These are phyloP conservation scores for Drosophila recens DNA, from an alignment of 2,888 invertebrate genomes.

Conservation along the genomic window DNA sequence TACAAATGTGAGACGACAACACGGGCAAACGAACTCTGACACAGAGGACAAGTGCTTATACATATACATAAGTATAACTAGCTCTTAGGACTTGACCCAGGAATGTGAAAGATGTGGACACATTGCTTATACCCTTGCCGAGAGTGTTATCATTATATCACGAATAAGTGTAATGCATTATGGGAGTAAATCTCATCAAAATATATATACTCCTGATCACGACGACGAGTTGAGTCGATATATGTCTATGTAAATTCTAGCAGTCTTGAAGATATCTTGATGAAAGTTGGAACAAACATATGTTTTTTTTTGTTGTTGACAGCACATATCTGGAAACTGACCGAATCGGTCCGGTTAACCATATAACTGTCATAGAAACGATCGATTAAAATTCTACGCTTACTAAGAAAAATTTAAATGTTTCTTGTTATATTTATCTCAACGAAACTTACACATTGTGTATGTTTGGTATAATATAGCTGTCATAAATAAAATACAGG, in stretches of 20 bases:
- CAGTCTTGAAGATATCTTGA: no score
- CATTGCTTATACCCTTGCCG: neutral
- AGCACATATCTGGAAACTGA: no score
- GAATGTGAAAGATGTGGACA: constrained; percentile 4
- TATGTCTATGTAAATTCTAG: neutral
- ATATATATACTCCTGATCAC: neutral
- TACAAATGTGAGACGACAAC: constrained; percentile 36
- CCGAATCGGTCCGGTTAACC: no score
- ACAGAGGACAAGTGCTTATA: neutral
- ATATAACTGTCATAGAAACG: no score
- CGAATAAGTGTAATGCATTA: neutral
- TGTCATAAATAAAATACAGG: neutral
- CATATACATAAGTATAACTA: neutral
- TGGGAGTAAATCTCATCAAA: no score
- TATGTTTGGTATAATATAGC: no score
- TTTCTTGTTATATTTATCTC: no score
- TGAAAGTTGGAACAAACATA: no score
- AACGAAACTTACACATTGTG: no score
- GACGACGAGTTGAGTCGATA: neutral
- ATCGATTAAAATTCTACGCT: no score
- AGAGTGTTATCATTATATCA: neutral
- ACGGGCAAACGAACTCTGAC: constrained; percentile 50
- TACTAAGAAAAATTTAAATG: no score
- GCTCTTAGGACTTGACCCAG: constrained; percentile 9
- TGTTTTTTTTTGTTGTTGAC: no score